Percentiles rank a stretch among this genome's conserved stretches.
Conservation (phyloP, 2,797 vertebrate genomes). For the Aulostomus chinensis region DNA sequence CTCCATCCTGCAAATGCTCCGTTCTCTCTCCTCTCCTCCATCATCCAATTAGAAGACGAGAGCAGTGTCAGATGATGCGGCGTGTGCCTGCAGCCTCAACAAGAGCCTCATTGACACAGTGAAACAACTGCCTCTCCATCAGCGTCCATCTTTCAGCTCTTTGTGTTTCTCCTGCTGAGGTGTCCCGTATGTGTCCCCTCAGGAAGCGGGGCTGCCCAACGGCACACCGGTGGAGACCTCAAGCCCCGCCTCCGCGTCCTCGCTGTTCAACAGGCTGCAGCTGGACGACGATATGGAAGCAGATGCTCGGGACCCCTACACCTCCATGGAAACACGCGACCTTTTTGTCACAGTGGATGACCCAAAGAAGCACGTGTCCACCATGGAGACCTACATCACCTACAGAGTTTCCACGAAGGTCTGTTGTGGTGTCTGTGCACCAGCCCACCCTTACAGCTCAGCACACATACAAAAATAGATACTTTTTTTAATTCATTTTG, state of each 20-base stretch:
- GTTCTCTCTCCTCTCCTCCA: conserved; percentile 15
- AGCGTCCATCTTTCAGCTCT: conserved; percentile 33
- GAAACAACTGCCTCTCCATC: conserved; percentile 25
- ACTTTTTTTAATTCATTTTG: too few species aligned
- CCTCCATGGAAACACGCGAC: conserved; percentile 85
- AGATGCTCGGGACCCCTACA: conserved; percentile 85
- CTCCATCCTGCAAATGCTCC: not conserved
- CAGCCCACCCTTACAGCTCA: too few species aligned
- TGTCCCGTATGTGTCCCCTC: conserved; percentile 19
- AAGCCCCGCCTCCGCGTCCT: conserved; percentile 90
- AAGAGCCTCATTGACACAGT: conserved; percentile 49
- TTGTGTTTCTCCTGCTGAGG: conserved; percentile 23
- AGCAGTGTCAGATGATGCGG: conserved; percentile 33
- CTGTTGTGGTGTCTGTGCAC: too few species aligned
- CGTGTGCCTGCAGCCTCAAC: conserved; percentile 30
- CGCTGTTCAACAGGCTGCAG: conserved; percentile 93
- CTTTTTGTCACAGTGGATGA: conserved; percentile 97
- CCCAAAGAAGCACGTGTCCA: conserved; percentile 96
- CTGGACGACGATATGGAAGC: conserved; percentile 92
- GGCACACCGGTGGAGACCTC: conserved; percentile 91
- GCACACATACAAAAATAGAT: too few species aligned
- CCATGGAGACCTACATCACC: conserved; percentile 99
- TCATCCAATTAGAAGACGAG: conserved; percentile 26
- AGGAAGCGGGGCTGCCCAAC: conserved; percentile 92
- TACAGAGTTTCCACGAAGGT: conserved; percentile 97